phyloP scores from a whole-genome alignment of 2,797 vertebrate genomes.

The Simalia tracyae region DNA sequence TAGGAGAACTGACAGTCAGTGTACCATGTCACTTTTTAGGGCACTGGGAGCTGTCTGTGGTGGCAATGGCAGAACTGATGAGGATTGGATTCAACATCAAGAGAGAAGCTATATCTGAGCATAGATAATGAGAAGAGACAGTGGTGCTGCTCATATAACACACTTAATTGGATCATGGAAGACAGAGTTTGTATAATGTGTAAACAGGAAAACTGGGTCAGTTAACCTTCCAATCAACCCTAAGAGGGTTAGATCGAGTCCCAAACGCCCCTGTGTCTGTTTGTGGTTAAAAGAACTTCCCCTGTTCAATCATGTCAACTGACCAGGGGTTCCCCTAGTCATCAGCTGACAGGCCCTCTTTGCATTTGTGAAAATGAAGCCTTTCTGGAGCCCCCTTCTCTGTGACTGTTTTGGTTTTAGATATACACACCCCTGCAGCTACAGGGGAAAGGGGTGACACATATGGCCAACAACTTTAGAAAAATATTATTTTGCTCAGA shows the following conservation, averaged over 20 bases:
- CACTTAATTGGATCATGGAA: neutral
- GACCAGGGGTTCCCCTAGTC: neutral
- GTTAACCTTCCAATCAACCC: neutral
- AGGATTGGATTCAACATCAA: neutral
- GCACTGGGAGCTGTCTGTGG: neutral
- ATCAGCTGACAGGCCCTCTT: neutral
- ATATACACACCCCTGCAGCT: too few species aligned
- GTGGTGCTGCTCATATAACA: neutral
- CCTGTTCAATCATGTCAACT: neutral
- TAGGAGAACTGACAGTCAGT: constrained; percentile 13
- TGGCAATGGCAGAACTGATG: accelerated
- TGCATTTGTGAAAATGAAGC: neutral
- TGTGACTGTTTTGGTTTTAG: neutral
- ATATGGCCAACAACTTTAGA: neutral
- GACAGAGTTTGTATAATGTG: neutral
- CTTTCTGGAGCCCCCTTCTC: neutral
- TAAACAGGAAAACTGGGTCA: neutral
- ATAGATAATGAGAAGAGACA: constrained; percentile 4
- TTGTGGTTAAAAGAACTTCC: neutral
- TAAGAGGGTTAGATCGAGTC: neutral
- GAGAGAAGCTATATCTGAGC: neutral
- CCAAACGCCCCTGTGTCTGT: neutral
- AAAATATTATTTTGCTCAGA: neutral
- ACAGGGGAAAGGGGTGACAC: neutral
- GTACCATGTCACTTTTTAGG: neutral